Percentiles rank a stretch among this genome's conserved stretches.
Evolutionary conservation across 2,888 invertebrate species (phyloP).

Genomic region (Stenodera caucasica): DNA sequence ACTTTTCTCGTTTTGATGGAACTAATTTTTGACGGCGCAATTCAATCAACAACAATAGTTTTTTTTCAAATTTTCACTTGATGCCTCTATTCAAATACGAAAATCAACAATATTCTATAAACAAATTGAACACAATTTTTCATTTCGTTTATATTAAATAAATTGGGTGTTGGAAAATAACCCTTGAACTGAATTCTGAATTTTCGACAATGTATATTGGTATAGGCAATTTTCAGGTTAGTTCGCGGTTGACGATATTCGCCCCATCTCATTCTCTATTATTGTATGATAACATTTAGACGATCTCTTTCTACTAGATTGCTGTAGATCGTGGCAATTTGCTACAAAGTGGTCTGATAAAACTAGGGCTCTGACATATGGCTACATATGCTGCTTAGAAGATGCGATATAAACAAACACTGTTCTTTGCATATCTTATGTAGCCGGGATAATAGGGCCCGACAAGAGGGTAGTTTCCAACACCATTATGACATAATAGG

Average conservation of each 20-base stretch:
- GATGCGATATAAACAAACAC: conserved; percentile 56
- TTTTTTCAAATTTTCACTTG: background rate
- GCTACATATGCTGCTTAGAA: conserved; percentile 53
- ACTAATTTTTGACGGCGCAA: conserved; percentile 25
- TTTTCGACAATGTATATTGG: conserved; percentile 38
- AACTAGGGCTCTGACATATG: conserved; percentile 54
- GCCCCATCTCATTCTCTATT: conserved; percentile 35
- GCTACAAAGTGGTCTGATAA: conserved; percentile 55
- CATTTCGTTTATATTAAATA: conserved; percentile 43
- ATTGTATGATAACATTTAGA: conserved; percentile 6
- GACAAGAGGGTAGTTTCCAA: conserved; percentile 48
- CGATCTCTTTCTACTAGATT: conserved; percentile 45
- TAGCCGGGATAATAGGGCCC: conserved; percentile 47
- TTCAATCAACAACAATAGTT: conserved; percentile 19
- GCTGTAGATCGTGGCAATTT: conserved; percentile 53
- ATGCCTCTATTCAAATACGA: background rate
- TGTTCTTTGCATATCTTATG: conserved; percentile 56
- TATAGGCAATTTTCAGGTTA: conserved; percentile 52
- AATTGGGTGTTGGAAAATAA: conserved; percentile 41
- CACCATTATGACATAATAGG: conserved; percentile 54
- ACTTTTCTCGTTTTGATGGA: conserved; percentile 36
- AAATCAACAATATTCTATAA: background rate
- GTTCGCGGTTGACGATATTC: conserved; percentile 49
- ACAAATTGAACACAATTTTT: conserved; percentile 12
- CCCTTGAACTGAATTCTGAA: conserved; percentile 45